Conservation (phyloP, 2,888 invertebrate species). For the Lacanobia oleracea region DNA sequence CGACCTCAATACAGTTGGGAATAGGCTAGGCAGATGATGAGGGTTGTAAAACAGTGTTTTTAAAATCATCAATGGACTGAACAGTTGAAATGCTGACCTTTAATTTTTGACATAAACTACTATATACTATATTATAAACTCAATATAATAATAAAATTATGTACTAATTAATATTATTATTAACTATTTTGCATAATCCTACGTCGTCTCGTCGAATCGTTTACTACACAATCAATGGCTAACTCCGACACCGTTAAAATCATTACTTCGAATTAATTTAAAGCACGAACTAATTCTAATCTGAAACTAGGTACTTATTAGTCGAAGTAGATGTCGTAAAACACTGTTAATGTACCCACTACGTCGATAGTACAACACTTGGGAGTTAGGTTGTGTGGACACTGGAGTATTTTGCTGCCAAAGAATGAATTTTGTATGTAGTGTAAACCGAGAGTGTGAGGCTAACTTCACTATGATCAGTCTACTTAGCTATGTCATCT, state of each 20-base stretch:
- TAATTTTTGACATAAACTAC: no score
- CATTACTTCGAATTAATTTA: slow-evolving; percentile 38
- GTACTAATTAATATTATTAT: no score
- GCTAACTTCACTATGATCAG: background rate
- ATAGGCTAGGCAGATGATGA: no score
- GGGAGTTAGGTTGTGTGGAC: slow-evolving; percentile 40
- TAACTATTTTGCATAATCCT: no score
- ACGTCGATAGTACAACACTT: slow-evolving; percentile 57
- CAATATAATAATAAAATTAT: no score
- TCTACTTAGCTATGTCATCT: background rate
- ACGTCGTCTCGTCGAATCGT: no score
- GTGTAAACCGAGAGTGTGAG: background rate
- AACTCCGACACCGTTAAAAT: background rate
- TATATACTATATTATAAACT: no score
- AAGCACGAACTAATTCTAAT: slow-evolving; percentile 53
- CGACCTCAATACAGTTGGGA: no score
- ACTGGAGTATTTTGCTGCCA: slow-evolving; percentile 30
- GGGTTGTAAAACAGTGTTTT: no score
- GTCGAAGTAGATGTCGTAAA: slow-evolving; percentile 61
- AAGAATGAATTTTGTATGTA: slow-evolving; percentile 17
- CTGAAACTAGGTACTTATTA: slow-evolving; percentile 54
- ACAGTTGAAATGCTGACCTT: no score
- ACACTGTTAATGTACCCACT: slow-evolving; percentile 57
- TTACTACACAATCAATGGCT: background rate
- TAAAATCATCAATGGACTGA: no score